Evolutionary conservation across 2,888 invertebrate species (phyloP).

Genomic region (Pediacus dermestoides): DNA sequence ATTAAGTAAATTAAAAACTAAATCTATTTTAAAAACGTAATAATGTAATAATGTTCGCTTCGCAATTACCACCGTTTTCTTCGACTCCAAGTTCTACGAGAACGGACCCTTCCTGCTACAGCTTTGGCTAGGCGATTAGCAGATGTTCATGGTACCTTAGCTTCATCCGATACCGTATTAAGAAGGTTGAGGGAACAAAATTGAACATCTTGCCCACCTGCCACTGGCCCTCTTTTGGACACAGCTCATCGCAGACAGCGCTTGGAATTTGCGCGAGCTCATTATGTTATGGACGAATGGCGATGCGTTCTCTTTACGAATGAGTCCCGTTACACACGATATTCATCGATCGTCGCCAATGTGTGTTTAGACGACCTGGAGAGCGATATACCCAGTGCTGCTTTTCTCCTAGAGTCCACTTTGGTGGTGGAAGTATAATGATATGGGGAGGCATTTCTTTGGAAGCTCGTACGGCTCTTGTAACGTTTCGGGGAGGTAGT

Average conservation of each 20-base stretch:
- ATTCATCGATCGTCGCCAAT: slow-evolving; percentile 7
- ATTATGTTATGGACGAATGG: slow-evolving; percentile 3
- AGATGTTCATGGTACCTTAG: slow-evolving; percentile 6
- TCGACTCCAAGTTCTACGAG: slow-evolving; percentile 6
- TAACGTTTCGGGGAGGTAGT: slow-evolving; percentile 7
- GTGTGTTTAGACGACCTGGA: slow-evolving; percentile 7
- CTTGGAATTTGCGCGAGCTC: slow-evolving; percentile 7
- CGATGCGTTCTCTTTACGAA: slow-evolving; percentile 9
- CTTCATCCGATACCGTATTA: slow-evolving; percentile 3
- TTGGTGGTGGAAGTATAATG: slow-evolving; percentile 6
- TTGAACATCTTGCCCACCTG: slow-evolving; percentile 4
- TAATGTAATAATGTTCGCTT: too few relatives aligned
- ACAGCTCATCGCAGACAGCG: slow-evolving; percentile 5
- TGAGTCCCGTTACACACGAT: slow-evolving; percentile 5
- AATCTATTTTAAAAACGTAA: too few relatives aligned
- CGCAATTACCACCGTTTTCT: too few relatives aligned
- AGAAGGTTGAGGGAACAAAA: slow-evolving; percentile 6
- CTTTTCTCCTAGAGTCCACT: slow-evolving; percentile 8
- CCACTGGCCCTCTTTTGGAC: slow-evolving; percentile 8
- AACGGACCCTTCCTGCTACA: slow-evolving; percentile 4
- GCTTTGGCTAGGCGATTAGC: slow-evolving; percentile 3
- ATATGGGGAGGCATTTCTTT: neutral
- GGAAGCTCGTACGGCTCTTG: too few relatives aligned
- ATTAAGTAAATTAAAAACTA: too few relatives aligned
- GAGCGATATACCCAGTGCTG: slow-evolving; percentile 5